Base-by-base conservation (phyloP, 2,888 invertebrate genomes). In the Cerceris rybyensis region DNA sequence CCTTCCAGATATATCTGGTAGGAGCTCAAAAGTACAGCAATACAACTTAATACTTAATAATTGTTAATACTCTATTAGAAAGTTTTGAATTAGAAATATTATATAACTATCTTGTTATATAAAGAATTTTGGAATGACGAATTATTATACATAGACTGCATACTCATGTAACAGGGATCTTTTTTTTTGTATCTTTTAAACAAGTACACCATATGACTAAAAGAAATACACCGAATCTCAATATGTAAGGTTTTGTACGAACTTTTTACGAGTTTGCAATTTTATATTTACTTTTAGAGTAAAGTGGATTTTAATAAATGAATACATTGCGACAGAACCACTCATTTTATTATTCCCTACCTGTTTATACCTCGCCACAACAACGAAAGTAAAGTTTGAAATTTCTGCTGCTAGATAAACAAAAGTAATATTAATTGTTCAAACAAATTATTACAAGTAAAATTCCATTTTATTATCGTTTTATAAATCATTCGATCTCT, bases 281-380 rank as follows among this genome's bases (percentile, higher is more conserved):
- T 93, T 92, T 87, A 93, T 92, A 79, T 93, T 94, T 87, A 93
- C 93, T 86, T 94, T 93, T 83, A 93, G 93, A 17, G 52, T 82
- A 75, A 73, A 75, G 65, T 71, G 76, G 57, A 83, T 79, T 87
- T 81, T 78, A 87, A 86, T 83, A 83, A 86, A 86, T 28, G 67
- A 73, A 14, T 73, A 63, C 16, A 64, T 70, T 68, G 39, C 66
- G 49, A 59, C 28, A 58, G 28, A 41, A 55, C n/a, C 13, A 5
- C 9, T 39, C 17, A 4, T 52, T 8, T 8, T 61, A 39, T 54
- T 42, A 7, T 50, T 13, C n/a, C 11, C 14, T 39, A 41, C 1
- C 7, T n/a, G 11, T 39, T 17, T 2, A 52, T n/a, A n/a, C 7
- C 11, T 14, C 7, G 6, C 11, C 8, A 5, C 11, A 46, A 5